phyloP scores from a whole-genome alignment of 2,888 invertebrate genomes.

The Dendrolimus houi region DNA sequence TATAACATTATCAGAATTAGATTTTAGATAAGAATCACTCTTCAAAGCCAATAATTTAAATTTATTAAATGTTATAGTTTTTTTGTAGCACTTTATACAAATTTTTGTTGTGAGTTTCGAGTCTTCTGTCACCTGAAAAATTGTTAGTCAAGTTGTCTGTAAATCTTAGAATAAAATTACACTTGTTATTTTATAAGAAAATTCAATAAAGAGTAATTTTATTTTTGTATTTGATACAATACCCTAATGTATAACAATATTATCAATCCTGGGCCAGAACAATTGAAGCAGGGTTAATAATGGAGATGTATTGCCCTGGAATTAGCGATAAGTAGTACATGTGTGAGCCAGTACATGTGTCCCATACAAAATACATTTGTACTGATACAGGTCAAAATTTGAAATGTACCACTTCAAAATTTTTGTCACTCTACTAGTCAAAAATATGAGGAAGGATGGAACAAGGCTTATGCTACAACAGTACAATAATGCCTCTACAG shows the following conservation, averaged over 20 bases:
- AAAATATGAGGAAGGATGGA: too few relatives aligned
- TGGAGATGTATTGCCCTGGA: too few relatives aligned
- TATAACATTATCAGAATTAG: conserved; percentile 14
- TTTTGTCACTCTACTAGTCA: too few relatives aligned
- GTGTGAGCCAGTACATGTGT: too few relatives aligned
- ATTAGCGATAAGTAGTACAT: too few relatives aligned
- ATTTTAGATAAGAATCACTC: conserved; percentile 38
- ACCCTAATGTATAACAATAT: not conserved
- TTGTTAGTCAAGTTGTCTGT: not conserved
- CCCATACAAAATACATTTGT: too few relatives aligned
- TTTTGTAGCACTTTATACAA: conserved; percentile 47
- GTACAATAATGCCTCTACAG: too few relatives aligned
- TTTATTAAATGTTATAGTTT: conserved; percentile 40
- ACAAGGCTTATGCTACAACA: too few relatives aligned
- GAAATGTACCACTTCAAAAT: too few relatives aligned
- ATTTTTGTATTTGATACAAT: not conserved
- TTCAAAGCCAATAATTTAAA: conserved; percentile 48
- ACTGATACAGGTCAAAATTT: too few relatives aligned
- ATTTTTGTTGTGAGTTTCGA: conserved; percentile 38
- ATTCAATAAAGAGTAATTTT: not conserved
- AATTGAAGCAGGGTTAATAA: too few relatives aligned
- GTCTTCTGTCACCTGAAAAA: conserved; percentile 32
- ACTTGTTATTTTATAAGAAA: not conserved
- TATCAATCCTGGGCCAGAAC: not conserved
- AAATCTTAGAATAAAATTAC: not conserved